These are phyloP conservation scores for Gobio gobio DNA, from an alignment of 2,113 vertebrate genomes.

Conservation along the genomic window DNA sequence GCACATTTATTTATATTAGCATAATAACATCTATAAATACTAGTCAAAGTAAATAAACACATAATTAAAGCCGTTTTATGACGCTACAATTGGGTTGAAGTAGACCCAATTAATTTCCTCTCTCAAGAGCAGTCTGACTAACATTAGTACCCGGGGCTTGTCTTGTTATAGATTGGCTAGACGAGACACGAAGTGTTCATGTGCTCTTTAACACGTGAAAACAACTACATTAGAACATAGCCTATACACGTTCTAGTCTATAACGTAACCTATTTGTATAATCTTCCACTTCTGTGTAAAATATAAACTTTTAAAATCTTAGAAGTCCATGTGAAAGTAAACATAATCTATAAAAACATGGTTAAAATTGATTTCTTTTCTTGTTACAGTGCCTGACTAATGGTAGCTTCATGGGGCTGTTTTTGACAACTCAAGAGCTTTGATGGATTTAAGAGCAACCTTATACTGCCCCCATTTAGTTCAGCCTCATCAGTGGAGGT, in stretches of 20 bases:
- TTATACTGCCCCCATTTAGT: slow-evolving; percentile 58
- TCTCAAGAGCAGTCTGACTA: background rate
- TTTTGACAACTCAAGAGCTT: slow-evolving; percentile 49
- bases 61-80: slow-evolving; percentile 55
- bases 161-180: slow-evolving; percentile 17
- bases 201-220: slow-evolving; percentile 13
- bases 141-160: background rate
- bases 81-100: slow-evolving; percentile 66
- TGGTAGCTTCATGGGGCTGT: background rate
- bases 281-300: background rate
- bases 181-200: background rate
- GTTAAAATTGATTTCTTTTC: background rate
- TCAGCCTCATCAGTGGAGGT: slow-evolving; percentile 62
- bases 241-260: background rate
- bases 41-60: slow-evolving; percentile 47
- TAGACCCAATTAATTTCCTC: background rate
- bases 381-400: background rate
- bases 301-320: background rate
- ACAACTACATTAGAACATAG: background rate
- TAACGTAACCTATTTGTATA: background rate
- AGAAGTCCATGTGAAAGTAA: background rate
- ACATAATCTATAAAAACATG: background rate
- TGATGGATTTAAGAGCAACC: slow-evolving; percentile 63
- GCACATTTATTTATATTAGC: slow-evolving; percentile 68
- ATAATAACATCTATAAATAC: slow-evolving; percentile 64